Conservation (phyloP, 2,113 vertebrate genomes). For the Steatornis caripensis region DNA sequence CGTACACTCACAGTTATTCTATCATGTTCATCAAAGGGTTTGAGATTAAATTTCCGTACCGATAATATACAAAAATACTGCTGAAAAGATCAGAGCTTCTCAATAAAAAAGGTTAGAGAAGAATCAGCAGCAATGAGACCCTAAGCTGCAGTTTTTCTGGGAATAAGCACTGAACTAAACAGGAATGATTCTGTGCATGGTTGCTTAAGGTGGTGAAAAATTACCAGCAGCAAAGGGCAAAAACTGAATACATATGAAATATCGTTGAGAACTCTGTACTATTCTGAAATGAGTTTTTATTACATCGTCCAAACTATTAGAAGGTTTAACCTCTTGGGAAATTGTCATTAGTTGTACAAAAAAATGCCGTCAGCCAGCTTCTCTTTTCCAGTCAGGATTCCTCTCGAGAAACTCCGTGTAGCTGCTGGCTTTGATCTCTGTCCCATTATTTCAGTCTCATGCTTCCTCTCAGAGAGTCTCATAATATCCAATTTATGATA, state of each 20-base stretch:
- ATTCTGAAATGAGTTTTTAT: slow-evolving; percentile 2
- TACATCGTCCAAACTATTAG: neutral
- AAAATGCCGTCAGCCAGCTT: neutral
- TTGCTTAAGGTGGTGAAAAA: neutral
- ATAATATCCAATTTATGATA: slow-evolving; percentile 2
- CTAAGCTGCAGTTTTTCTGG: neutral
- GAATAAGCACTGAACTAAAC: neutral
- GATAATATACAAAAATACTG: neutral
- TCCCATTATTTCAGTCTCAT: slow-evolving; percentile 24
- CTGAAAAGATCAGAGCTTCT: neutral
- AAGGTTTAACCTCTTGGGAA: slow-evolving; percentile 3
- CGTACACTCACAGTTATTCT: neutral
- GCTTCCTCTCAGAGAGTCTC: neutral
- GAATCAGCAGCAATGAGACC: neutral
- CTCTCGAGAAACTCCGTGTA: neutral
- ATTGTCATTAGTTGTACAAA: neutral
- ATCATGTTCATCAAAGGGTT: neutral
- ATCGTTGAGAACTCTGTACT: neutral
- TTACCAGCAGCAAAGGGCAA: neutral
- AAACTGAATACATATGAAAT: neutral
- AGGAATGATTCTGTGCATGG: neutral
- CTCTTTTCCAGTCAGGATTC: neutral
- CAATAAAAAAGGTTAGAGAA: neutral
- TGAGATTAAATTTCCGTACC: neutral
- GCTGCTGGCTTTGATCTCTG: slow-evolving; percentile 37